These are phyloP conservation scores for Taphrorychus bicolor DNA, from an alignment of 2,888 invertebrate genomes.

Conservation along the genomic window DNA sequence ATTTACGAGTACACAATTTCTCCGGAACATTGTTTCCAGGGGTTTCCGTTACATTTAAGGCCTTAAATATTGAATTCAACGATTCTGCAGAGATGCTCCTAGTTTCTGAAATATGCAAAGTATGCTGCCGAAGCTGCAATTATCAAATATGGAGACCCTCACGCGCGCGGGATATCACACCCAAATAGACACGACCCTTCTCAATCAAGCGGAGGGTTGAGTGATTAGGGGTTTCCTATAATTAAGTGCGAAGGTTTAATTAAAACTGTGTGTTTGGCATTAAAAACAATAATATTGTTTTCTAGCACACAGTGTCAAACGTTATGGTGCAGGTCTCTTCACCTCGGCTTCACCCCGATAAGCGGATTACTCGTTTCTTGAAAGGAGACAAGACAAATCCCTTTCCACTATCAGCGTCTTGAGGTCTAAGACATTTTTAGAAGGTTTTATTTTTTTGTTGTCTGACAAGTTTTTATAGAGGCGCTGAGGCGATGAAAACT, in stretches of 20 bases:
- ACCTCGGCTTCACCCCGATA: background rate
- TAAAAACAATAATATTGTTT: background rate
- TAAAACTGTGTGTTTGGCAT: no score
- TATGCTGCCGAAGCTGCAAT: background rate
- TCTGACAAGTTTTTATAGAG: background rate
- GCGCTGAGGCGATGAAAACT: background rate
- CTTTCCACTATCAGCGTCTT: background rate
- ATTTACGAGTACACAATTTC: background rate
- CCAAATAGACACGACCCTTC: background rate
- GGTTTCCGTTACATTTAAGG: background rate
- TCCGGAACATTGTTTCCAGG: background rate
- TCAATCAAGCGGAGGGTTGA: background rate
- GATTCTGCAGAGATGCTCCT: background rate
- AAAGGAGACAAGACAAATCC: slow-evolving; percentile 4
- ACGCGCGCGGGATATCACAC: background rate
- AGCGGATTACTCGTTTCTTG: background rate
- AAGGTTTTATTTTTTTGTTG: background rate
- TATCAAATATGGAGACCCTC: background rate
- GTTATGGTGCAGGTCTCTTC: background rate
- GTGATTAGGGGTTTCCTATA: background rate
- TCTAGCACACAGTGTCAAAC: background rate
- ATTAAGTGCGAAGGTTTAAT: background rate
- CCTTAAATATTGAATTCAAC: background rate
- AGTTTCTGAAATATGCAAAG: no score
- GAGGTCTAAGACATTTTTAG: slow-evolving; percentile 3